Evolutionary conservation across 2,888 invertebrate genomes (phyloP), one percentile per base, ranked within the genome.

Genomic region (Melieria omissa): DNA sequence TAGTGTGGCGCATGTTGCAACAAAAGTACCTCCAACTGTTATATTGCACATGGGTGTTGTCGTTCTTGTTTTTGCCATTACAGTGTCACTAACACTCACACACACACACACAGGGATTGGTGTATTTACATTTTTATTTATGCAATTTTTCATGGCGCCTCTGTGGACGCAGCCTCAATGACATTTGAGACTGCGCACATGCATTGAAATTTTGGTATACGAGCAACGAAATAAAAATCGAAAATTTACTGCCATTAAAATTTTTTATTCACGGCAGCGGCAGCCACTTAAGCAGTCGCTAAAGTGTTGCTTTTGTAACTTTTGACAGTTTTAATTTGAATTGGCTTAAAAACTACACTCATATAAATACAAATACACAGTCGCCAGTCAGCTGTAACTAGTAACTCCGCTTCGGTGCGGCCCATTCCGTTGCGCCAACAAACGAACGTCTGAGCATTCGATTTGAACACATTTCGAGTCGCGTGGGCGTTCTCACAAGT

Each of bases 231-330:
- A 52, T 52, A 29, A 52, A 52, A 52, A 52, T 52, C 14, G 5
- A 52, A 5, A 52, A 52, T 52, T 52, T 52, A 52, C 52, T 52
- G 14, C 10, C 52, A 52, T 12, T 14, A 52, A 52, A 9, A 52
- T 1, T 52, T 52, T 52, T 29, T 3, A 29, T 29, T 29, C 29
- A 29, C 29, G 29, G 29, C 29, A 29, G 52, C 10, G 12, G 1
- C 12, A 52, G 14, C 9, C 12, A 14, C 52, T n/a, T 52, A 52
- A 52, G 52, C 9, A 52, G 52, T 52, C 14, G 52, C 14, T 52
- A 52, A 52, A 52, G 52, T 52, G 52, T 52, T 52, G 52, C 52
- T 8, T 52, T 52, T 52, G 52, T 52, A 52, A 52, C 52, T 52
- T 52, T 52, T 52, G 52, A 52, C 52, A 52, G 52, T 52, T 52